A percentile compares a stretch with the other conserved stretches of the same genome.
Conservation (phyloP, 1,140 invertebrate species). For the Heliconius hermathena region DNA sequence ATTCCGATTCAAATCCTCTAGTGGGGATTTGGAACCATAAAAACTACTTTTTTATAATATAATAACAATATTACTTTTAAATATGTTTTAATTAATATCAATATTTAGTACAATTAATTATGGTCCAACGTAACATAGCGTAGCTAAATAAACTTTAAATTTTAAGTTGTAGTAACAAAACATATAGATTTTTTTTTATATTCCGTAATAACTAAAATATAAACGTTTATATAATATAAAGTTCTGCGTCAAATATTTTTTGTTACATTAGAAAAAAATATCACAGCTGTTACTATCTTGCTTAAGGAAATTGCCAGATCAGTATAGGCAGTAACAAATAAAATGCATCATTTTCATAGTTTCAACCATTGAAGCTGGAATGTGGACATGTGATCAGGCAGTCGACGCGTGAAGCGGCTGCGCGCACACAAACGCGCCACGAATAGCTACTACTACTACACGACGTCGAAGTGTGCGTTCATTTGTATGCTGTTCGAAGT, state of each 20-base stretch:
- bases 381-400: conserved; percentile 69
- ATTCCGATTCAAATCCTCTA: too few relatives aligned
- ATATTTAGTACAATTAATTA: too few relatives aligned
- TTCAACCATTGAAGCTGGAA: conserved; percentile 60
- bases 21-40: too few relatives aligned
- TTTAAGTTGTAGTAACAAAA: too few relatives aligned
- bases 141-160: background rate
- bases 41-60: too few relatives aligned
- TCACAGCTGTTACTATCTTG: background rate
- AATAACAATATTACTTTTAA: too few relatives aligned
- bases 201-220: too few relatives aligned
- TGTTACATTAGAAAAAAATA: background rate
- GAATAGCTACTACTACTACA: background rate
- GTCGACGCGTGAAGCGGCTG: conserved; percentile 55
- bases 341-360: conserved; percentile 20
- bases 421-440: conserved; percentile 45
- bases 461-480: conserved; percentile 44
- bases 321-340: background rate
- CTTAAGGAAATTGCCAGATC: background rate
- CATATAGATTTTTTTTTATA: too few relatives aligned
- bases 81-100: too few relatives aligned
- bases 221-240: too few relatives aligned
- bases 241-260: background rate
- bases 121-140: too few relatives aligned
- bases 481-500: conserved; percentile 43